phyloP scores from a whole-genome alignment of 2,888 invertebrate genomes.

The Cerastis rubricosa region DNA sequence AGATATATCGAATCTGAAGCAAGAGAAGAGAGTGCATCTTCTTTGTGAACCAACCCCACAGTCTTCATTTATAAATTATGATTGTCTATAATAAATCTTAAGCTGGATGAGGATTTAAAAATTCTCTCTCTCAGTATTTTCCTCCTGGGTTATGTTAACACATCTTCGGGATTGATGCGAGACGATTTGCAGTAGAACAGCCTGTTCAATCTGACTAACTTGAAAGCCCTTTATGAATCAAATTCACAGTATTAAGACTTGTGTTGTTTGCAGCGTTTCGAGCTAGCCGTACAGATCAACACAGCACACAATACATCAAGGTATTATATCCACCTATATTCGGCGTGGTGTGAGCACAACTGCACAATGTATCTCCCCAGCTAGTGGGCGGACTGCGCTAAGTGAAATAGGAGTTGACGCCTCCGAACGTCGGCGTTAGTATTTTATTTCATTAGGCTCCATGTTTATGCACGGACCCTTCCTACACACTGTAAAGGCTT shows the following conservation, averaged over 20 bases:
- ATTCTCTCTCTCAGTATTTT: not conserved
- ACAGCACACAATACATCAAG: slow-evolving; percentile 33
- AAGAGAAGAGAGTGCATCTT: not conserved
- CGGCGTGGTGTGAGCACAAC: slow-evolving; percentile 32
- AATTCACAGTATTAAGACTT: slow-evolving; percentile 1
- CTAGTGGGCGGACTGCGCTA: slow-evolving; percentile 72
- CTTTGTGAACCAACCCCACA: not conserved
- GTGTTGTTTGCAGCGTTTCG: slow-evolving; percentile 4
- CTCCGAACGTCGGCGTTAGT: slow-evolving; percentile 62
- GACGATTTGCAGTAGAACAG: not conserved
- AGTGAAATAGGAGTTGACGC: slow-evolving; percentile 77
- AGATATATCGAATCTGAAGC: not conserved
- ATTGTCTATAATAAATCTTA: slow-evolving; percentile 7
- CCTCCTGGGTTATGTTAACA: not conserved
- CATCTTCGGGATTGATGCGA: not conserved
- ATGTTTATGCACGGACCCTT: slow-evolving; percentile 53
- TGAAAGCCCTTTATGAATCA: not conserved
- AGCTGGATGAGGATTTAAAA: not conserved
- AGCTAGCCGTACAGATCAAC: not conserved
- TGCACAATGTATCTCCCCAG: slow-evolving; percentile 52
- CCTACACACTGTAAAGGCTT: slow-evolving; percentile 53
- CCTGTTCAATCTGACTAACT: not conserved
- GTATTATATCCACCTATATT: slow-evolving; percentile 37
- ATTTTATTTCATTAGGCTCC: slow-evolving; percentile 71
- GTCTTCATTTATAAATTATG: not conserved